Evolutionary conservation across 2,113 vertebrate genomes (phyloP).

Genomic region (Carollia perspicillata): DNA sequence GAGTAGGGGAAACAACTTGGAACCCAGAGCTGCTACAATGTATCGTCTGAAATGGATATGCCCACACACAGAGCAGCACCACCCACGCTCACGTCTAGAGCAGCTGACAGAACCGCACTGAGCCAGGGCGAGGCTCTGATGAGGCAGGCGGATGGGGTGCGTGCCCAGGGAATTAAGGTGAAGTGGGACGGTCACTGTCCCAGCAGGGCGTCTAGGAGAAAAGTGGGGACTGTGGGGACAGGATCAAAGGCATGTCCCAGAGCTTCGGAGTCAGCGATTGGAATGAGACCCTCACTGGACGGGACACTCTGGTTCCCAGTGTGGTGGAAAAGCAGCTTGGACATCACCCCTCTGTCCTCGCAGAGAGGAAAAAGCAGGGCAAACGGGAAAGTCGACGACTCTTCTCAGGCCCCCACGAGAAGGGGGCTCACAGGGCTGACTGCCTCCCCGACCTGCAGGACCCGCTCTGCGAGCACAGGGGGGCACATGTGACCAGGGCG

Average conservation of each 20-base stretch:
- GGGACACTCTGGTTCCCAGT: background rate
- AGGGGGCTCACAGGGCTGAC: background rate
- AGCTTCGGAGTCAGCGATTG: background rate
- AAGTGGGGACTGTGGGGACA: background rate
- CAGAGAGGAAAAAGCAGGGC: background rate
- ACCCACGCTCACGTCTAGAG: background rate
- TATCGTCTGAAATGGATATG: background rate
- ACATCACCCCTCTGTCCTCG: background rate
- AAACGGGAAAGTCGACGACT: background rate
- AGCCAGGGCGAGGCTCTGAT: background rate
- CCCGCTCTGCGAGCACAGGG: fast-evolving
- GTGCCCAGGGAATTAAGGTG: too few species aligned
- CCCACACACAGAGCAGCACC: background rate
- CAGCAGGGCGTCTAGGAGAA: background rate
- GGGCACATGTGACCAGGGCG: fast-evolving
- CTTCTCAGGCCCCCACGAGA: background rate
- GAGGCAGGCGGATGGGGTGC: too few species aligned
- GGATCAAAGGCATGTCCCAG: background rate
- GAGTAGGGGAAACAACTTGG: background rate
- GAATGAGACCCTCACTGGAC: background rate
- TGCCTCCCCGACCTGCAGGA: background rate
- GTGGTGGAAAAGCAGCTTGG: background rate
- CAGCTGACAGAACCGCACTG: too few species aligned
- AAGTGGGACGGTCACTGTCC: background rate
- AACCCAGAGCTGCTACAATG: background rate